Evolutionary conservation across 2,113 vertebrate genomes (phyloP).

Genomic region (Cercopithecus mona): DNA sequence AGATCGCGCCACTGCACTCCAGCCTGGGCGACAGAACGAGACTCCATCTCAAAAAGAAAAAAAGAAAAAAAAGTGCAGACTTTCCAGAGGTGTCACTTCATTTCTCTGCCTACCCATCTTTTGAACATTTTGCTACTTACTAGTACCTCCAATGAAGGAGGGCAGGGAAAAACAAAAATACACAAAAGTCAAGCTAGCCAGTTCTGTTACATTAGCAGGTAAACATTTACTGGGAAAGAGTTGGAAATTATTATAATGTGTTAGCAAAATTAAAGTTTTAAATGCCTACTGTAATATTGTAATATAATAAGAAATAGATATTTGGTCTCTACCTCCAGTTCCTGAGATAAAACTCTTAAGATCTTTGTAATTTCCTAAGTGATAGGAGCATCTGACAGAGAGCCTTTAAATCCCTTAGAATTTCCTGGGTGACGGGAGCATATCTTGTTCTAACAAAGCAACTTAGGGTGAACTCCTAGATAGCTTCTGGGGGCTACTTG

Average conservation of each 20-base stretch:
- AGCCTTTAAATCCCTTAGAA: not conserved
- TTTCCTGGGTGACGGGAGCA: not conserved
- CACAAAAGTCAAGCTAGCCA: not conserved
- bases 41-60: no score
- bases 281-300: not conserved
- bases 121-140: not conserved
- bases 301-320: not conserved
- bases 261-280: constrained; percentile 17
- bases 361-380: not conserved
- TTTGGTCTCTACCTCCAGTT: not conserved
- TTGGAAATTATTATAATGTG: not conserved
- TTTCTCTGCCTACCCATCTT: not conserved
- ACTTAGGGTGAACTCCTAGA: not conserved
- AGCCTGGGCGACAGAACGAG: no score
- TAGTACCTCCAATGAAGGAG: not conserved
- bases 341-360: not conserved
- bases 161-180: not conserved
- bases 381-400: not conserved
- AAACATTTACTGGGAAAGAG: constrained; percentile 3
- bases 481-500: not conserved
- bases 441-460: not conserved
- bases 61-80: not conserved
- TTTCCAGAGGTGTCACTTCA: constrained; percentile 3
- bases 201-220: not conserved
- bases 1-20: no score